Evolutionary conservation across 2,113 vertebrate genomes (phyloP).

Genomic region (Istiophorus platypterus): DNA sequence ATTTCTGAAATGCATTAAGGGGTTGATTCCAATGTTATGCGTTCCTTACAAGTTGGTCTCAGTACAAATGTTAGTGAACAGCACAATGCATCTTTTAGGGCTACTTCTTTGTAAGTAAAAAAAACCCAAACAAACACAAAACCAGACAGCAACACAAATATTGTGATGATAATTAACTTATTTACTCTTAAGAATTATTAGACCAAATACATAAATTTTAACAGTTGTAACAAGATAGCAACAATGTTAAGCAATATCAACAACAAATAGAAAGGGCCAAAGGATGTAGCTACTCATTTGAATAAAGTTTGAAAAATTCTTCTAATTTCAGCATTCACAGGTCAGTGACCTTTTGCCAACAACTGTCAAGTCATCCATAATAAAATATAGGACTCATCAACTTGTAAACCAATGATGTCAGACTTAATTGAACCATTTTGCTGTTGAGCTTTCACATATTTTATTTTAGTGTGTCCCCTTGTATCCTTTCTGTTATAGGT

Average conservation of each 20-base stretch:
- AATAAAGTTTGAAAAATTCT: no score
- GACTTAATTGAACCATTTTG: not conserved
- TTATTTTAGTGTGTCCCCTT: not conserved
- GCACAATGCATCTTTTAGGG: not conserved
- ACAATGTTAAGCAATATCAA: not conserved
- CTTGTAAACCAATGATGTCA: not conserved
- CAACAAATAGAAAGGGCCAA: not conserved
- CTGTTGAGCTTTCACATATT: constrained; percentile 1
- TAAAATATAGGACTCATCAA: not conserved
- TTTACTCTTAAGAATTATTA: no score
- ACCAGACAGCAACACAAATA: not conserved
- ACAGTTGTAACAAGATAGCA: not conserved
- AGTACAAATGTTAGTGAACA: not conserved
- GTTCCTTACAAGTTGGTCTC: not conserved
- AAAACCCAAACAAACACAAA: no score
- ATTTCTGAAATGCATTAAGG: not conserved
- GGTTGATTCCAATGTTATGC: not conserved
- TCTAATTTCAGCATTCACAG: no score
- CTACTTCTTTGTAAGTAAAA: not conserved
- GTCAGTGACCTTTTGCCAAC: no score
- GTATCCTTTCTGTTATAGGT: not conserved
- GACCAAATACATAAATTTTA: no score
- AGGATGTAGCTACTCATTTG: not conserved
- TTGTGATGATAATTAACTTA: not conserved
- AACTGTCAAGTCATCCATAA: no score